Evolutionary conservation across 1,140 invertebrate genomes (phyloP).

Genomic region (Ceratina japonica): DNA sequence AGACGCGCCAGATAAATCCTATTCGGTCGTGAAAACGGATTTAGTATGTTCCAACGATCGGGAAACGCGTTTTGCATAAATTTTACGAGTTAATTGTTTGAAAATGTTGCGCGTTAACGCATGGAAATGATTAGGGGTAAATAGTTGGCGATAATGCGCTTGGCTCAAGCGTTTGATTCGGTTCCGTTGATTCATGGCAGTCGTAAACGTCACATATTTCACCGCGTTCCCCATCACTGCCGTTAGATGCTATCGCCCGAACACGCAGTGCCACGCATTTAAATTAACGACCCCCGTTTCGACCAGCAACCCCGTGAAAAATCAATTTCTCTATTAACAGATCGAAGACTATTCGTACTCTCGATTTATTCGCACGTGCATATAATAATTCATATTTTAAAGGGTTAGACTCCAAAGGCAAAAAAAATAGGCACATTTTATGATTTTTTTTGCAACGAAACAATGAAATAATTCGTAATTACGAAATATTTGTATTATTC

Average conservation of each 20-base stretch:
- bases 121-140: not conserved
- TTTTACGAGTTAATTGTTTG: not conserved
- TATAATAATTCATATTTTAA: too few species aligned
- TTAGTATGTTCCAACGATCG: too few species aligned
- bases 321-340: not conserved
- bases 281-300: not conserved
- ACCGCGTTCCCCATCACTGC: not conserved
- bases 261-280: not conserved
- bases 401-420: too few species aligned
- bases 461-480: too few species aligned
- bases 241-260: not conserved
- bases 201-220: constrained; percentile 6
- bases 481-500: too few species aligned
- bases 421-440: too few species aligned
- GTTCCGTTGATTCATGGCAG: not conserved
- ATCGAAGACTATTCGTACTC: too few species aligned
- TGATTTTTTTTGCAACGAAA: too few species aligned
- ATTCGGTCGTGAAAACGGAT: too few species aligned
- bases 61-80: not conserved
- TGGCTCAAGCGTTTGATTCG: not conserved
- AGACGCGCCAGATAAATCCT: too few species aligned
- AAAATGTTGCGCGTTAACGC: not conserved
- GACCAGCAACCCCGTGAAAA: not conserved
- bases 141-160: not conserved
- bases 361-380: too few species aligned